Evolutionary conservation across 2,797 vertebrate species (phyloP).

Genomic region (Allobates femoralis): DNA sequence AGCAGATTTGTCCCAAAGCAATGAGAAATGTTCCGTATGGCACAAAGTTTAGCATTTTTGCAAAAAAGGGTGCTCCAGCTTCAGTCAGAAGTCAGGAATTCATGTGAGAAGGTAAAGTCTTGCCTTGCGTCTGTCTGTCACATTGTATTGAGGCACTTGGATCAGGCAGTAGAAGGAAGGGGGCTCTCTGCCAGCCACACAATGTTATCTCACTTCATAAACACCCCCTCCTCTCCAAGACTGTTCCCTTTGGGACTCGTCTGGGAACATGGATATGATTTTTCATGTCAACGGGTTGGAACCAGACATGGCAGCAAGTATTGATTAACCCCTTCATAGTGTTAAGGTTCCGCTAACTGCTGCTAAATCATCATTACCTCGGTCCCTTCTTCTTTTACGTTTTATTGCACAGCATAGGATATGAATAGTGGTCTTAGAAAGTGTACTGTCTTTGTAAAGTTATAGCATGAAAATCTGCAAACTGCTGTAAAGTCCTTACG

Average conservation of each 20-base stretch:
- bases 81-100: conserved; percentile 46
- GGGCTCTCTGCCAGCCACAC: conserved; percentile 59
- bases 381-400: background rate
- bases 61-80: conserved; percentile 30
- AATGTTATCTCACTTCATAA: conserved; percentile 65
- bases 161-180: conserved; percentile 32
- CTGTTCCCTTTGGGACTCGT: conserved; percentile 58
- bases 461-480: background rate
- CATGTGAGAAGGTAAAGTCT: conserved; percentile 36
- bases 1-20: background rate
- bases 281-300: conserved; percentile 61
- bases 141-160: conserved; percentile 39
- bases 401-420: background rate
- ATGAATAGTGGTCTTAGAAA: background rate
- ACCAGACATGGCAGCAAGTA: conserved; percentile 54
- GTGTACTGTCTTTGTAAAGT: too few relatives aligned
- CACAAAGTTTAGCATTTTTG: background rate
- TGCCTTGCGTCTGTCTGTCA: conserved; percentile 52
- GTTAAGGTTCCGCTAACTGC: background rate
- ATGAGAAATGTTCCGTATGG: background rate
- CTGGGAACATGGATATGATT: conserved; percentile 63
- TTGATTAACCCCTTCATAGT: conserved; percentile 50
- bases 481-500: background rate
- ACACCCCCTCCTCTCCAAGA: conserved; percentile 57
- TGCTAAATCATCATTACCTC: background rate